Evolutionary conservation across 2,797 vertebrate species (phyloP).

Genomic region (Phataginus tetradactyla): DNA sequence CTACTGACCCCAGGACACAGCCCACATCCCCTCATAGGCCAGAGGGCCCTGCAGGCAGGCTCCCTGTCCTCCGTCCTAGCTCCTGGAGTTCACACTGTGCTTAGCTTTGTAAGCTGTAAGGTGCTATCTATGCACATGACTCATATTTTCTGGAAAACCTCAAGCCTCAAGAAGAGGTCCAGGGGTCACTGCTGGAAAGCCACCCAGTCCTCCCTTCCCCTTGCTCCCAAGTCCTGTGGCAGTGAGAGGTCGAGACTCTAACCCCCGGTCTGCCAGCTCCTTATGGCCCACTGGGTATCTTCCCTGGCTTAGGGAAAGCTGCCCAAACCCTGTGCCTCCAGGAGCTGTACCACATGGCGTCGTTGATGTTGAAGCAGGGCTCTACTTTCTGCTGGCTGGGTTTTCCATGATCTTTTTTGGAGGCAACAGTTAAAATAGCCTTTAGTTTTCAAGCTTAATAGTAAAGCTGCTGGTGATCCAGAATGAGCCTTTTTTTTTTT

Average conservation of each 20-base stretch:
- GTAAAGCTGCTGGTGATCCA: neutral
- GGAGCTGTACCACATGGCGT: neutral
- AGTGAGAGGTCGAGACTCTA: neutral
- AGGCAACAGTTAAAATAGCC: neutral
- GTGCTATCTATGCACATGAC: too few species aligned
- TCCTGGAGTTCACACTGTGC: neutral
- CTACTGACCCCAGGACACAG: neutral
- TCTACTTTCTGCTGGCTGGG: neutral
- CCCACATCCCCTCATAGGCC: neutral
- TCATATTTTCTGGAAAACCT: neutral
- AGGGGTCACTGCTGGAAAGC: neutral
- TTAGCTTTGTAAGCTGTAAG: neutral
- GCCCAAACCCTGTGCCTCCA: neutral
- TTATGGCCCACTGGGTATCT: neutral
- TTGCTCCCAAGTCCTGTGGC: neutral
- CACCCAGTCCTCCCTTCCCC: neutral
- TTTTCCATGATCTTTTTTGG: neutral
- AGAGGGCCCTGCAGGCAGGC: fast-evolving
- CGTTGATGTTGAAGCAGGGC: neutral
- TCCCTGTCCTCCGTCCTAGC: fast-evolving
- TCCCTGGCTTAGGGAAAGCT: neutral
- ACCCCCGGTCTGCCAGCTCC: neutral
- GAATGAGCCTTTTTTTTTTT: neutral
- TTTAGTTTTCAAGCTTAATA: slow-evolving; percentile 31
- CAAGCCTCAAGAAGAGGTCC: neutral